Evolutionary conservation across 37 sponge, comb jelly and placozoan genomes (phyloP), one percentile per base, ranked within the genome.

Genomic region (Crambe crambe): DNA sequence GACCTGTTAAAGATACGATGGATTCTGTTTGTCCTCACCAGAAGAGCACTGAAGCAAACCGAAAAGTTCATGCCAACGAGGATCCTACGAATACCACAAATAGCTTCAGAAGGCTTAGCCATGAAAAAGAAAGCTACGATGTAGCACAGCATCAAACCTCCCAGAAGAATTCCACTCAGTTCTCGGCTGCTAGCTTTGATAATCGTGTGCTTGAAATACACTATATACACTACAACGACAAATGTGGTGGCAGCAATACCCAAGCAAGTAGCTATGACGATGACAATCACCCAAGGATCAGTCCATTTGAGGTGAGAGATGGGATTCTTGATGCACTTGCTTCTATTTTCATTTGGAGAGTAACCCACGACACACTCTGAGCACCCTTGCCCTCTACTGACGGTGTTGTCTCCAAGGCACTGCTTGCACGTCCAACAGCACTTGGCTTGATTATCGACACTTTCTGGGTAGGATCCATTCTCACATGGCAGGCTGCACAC

Each of bases 121-220:
- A 90, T 26, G 29, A 38, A 78, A 58, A 81, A 70, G 70, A 93
- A 82, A 29, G 91, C 78, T 17, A 80, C 37, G 0, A 79, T 20
- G 64, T 74, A 90, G 34, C 80, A 87, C 25, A 90, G 43, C 0
- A 82, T 1, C 27, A 91, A 23, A 5, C 91, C 91, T 32, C n/a
- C 32, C 22, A 93, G 69, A 29, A 93, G 67, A 32, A 86, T 29
- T 15, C 57, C 29, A 62, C 88, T 87, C 22, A 87, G 78, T 80
- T 93, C 94, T 63, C 94, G 22, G 73, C 91, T 87, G 42, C 91
- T 67, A 30, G 84, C 90, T 56, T 91, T 90, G 39, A 91, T 70
- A 35, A 87, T 58, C 36, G 40, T 68, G 35, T 79, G 59, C 21
- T 85, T 84, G 58, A 73, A 56, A 29, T 63, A 72, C 30, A 72